Evolutionary conservation across 2,113 vertebrate species (phyloP), one percentile per base, ranked within the genome.

Genomic region (Pituophis catenifer): DNA sequence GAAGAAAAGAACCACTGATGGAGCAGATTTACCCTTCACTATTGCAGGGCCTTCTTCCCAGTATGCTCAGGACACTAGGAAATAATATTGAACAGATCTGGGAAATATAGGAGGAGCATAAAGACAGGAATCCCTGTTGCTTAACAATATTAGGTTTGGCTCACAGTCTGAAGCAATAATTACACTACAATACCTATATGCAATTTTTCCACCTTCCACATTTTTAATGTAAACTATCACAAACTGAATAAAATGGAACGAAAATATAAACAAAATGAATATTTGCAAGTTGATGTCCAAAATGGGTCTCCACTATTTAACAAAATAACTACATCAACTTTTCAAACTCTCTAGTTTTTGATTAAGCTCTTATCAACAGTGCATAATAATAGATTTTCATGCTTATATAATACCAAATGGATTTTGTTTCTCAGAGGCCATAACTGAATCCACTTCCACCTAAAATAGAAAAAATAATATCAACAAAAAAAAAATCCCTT

Each of bases 401-500:
- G n/a, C 21, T 93, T 94, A 94, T 6, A 59, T 48, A 91, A 96
- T 97, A 97, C 97, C 96, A 26, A 93, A 95, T 94, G 95, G 62
- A 23, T 26, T 86, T 92, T 93, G 81, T 57, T 94, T 95, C 92
- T 94, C 6, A 86, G 96, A 95, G 38, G 96, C 93, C 93, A 95
- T 97, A 93, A 96, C 86, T 86, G 95, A 96, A 95, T 97, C 93
- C 9, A 93, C 94, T 96, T 97, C 96, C 88, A 97, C 65, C 97
- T 97, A 90, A 58, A 97, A 97, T 15, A 96, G 8, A 96, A 58
- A 88, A 95, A 21, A 94, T 3, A 11, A 0, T 19, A 91, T 9
- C 13, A 93, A 90, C 19, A 90, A 53, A 90, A 90, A 90, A 52
- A 5, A 57, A 52, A 57, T 12, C 44, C 7, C 23, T 87, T 89